These are phyloP conservation scores for Pseudochirops cupreus DNA, from an alignment of 2,797 vertebrate genomes.

Conservation along the genomic window DNA sequence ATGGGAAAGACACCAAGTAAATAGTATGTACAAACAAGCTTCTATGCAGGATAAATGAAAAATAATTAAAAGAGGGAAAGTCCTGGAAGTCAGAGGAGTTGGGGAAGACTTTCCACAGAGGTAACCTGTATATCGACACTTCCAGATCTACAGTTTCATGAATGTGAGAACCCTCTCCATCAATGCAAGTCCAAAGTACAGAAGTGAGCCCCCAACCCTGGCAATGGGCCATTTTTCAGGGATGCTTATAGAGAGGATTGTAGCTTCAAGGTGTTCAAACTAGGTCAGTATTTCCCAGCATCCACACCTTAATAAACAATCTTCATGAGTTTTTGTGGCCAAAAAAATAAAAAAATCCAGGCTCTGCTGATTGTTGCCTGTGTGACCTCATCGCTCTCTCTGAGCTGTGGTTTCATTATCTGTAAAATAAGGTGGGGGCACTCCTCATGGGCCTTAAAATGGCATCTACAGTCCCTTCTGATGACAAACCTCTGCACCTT, in stretches of 20 bases:
- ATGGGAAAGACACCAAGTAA: background rate
- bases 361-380: background rate
- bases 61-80: background rate
- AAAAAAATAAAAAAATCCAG: background rate
- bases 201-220: background rate
- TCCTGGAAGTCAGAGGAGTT: background rate
- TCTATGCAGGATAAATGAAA: background rate
- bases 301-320: background rate
- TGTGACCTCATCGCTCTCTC: background rate
- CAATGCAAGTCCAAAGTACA: background rate
- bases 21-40: background rate
- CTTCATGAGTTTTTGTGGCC: background rate
- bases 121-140: background rate
- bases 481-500: background rate
- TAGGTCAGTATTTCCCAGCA: background rate
- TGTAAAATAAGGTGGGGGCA: background rate
- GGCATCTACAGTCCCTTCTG: background rate
- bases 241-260: background rate
- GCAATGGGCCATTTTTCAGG: background rate
- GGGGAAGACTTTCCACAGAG: background rate
- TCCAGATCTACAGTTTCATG: background rate
- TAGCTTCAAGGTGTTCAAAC: background rate
- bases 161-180: background rate
- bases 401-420: background rate
- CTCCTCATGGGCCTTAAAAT: background rate